Evolutionary conservation across 1,140 invertebrate genomes (phyloP).

Genomic region (Drosophila ironensis): DNA sequence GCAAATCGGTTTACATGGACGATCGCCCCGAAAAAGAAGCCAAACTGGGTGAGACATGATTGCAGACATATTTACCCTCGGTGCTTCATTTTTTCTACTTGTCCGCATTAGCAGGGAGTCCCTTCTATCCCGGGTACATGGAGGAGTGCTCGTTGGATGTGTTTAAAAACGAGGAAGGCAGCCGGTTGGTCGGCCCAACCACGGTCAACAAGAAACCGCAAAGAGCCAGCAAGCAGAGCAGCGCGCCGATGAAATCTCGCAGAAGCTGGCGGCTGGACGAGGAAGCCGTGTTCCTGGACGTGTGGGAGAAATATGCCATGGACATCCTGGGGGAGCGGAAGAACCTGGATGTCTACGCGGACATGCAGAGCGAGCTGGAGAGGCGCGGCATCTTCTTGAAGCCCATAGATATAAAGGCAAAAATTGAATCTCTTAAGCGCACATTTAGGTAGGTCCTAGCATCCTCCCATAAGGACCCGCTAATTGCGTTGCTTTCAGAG

Average conservation of each 20-base stretch:
- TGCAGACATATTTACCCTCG: background rate
- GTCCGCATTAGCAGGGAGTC: background rate
- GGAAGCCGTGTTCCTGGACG: constrained; percentile 17
- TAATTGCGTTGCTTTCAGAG: constrained; percentile 5
- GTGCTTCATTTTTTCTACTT: background rate
- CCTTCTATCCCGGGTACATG: constrained; percentile 8
- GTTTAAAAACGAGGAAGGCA: constrained; percentile 6
- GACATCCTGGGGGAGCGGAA: constrained; percentile 11
- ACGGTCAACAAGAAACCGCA: background rate
- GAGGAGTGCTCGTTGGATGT: constrained; percentile 1
- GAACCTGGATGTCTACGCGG: constrained; percentile 15
- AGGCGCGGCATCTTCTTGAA: background rate
- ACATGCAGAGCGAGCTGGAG: constrained; percentile 11
- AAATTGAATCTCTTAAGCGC: constrained; percentile 33
- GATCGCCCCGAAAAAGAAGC: background rate
- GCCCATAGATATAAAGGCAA: constrained; percentile 13
- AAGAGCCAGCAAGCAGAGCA: background rate
- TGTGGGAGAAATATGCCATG: constrained; percentile 12
- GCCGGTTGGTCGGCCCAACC: background rate
- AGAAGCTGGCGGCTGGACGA: constrained; percentile 12
- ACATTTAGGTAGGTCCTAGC: constrained; percentile 24
- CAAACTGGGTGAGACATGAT: background rate
- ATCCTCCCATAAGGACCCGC: too few species aligned
- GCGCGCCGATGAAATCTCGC: background rate
- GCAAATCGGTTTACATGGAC: constrained; percentile 2